A percentile compares a stretch with the other conserved stretches of the same genome.
phyloP scores from a whole-genome alignment of 1,140 invertebrate genomes.

The Eueides isabella region DNA sequence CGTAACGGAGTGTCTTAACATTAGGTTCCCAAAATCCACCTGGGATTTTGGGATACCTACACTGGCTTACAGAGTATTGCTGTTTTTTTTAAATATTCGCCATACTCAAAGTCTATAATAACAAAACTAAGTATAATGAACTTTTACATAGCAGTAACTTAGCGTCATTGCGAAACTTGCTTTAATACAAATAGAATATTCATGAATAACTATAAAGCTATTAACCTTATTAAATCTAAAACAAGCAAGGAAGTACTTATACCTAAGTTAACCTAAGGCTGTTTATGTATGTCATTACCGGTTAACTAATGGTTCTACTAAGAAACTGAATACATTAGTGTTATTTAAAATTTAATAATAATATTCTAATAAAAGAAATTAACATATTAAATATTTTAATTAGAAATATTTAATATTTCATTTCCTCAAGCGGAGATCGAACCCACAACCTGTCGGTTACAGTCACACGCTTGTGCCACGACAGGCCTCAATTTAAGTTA shows the following conservation, averaged over 20 bases:
- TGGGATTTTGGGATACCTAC: no score
- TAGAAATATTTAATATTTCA: no score
- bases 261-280: not conserved
- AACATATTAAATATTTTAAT: no score
- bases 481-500: no score
- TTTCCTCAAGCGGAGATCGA: no score
- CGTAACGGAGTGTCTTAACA: no score
- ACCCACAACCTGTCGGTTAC: no score
- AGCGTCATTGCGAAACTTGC: not conserved
- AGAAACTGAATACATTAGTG: not conserved
- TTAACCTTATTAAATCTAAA: conserved; percentile 9
- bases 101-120: no score
- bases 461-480: no score
- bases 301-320: not conserved
- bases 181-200: not conserved
- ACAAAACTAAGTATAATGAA: not conserved
- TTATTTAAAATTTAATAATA: not conserved
- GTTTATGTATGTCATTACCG: not conserved
- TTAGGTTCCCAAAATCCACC: no score
- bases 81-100: no score
- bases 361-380: conserved; percentile 1
- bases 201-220: conserved; percentile 5
- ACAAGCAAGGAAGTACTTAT: not conserved
- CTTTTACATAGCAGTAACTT: not conserved
- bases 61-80: no score